Conservation (phyloP, 2,113 vertebrate species). For the Cranoglanis bouderius region DNA sequence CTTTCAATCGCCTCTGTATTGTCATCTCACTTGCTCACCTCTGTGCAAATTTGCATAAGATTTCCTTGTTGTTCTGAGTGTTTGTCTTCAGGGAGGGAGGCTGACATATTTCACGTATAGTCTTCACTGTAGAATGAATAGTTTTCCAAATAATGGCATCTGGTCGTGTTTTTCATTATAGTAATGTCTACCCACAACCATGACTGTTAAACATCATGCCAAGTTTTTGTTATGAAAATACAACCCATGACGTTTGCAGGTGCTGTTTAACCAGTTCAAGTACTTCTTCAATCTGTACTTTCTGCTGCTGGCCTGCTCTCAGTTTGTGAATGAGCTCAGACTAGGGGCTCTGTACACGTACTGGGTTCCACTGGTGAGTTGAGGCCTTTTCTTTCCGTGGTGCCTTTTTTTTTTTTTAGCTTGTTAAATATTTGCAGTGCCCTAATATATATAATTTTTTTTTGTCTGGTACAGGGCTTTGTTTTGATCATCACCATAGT, state of each 20-base stretch:
- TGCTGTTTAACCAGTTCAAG: slow-evolving; percentile 96
- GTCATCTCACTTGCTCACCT: background rate
- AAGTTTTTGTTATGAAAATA: background rate
- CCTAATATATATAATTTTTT: background rate
- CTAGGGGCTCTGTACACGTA: slow-evolving; percentile 94
- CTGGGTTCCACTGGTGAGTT: slow-evolving; percentile 97
- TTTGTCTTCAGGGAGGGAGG: background rate
- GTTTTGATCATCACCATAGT: slow-evolving; percentile 90
- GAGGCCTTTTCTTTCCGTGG: background rate
- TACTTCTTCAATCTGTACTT: slow-evolving; percentile 99
- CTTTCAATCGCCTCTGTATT: background rate
- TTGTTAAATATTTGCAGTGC: background rate
- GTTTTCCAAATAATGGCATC: background rate
- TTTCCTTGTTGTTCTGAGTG: background rate
- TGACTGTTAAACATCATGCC: background rate
- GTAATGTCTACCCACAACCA: background rate
- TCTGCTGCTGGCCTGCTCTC: slow-evolving; percentile 93
- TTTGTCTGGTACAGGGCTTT: slow-evolving; percentile 78
- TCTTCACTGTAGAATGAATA: background rate
- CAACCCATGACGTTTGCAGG: slow-evolving; percentile 68
- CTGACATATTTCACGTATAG: background rate
- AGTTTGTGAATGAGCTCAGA: slow-evolving; percentile 92
- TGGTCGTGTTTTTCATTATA: background rate
- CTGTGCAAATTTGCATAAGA: background rate
- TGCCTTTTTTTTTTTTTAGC: background rate